These are phyloP conservation scores for Platynereis dumerilii DNA, from an alignment of 2,888 invertebrate species.

Conservation along the genomic window DNA sequence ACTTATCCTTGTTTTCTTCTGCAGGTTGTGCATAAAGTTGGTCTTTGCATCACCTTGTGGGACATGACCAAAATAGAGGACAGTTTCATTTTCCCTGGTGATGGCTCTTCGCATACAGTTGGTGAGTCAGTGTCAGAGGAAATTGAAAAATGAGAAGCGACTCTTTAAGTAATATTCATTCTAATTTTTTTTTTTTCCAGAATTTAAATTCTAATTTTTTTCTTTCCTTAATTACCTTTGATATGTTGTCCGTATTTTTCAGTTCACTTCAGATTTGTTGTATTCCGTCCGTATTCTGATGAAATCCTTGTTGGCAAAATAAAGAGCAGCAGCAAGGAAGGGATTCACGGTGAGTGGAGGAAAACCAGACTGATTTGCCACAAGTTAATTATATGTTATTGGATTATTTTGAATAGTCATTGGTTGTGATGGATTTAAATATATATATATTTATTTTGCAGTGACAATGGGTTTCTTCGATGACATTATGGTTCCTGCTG, in stretches of 20 bases:
- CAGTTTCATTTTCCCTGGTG: conserved; percentile 92
- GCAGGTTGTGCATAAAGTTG: conserved; percentile 91
- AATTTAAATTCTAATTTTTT: not conserved
- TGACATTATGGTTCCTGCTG: conserved; percentile 91
- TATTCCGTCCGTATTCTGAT: conserved; percentile 93
- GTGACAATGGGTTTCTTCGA: conserved; percentile 88
- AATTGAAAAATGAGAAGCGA: no score
- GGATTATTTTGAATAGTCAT: no score
- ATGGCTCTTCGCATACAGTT: conserved; percentile 90
- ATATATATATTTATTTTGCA: conserved; percentile 67
- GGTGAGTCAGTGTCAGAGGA: conserved; percentile 44
- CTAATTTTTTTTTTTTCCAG: no score
- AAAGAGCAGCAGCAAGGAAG: conserved; percentile 86
- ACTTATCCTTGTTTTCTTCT: not conserved
- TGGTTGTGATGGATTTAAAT: no score
- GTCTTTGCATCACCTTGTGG: conserved; percentile 90
- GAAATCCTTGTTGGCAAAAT: conserved; percentile 94
- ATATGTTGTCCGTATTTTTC: conserved; percentile 32
- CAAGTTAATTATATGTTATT: conserved; percentile 10
- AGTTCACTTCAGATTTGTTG: conserved; percentile 90
- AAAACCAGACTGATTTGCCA: no score
- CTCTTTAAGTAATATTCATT: no score
- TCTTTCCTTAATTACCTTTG: no score
- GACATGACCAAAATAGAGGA: conserved; percentile 89
- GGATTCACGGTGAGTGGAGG: conserved; percentile 74